Evolutionary conservation across 2,113 vertebrate genomes (phyloP).

Genomic region (Pithys albifrons): DNA sequence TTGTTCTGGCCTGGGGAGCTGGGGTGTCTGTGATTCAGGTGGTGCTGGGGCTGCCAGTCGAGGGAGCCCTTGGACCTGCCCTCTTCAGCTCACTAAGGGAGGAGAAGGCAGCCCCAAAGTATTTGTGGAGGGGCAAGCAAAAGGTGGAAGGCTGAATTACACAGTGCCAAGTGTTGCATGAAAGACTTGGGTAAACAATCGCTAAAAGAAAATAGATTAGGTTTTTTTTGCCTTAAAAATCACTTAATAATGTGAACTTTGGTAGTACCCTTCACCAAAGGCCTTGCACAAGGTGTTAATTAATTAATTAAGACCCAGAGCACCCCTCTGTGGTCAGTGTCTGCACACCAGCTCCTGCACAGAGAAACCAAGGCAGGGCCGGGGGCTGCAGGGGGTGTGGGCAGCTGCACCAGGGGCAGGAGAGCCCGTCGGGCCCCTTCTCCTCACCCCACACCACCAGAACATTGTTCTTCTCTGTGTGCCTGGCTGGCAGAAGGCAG

Average conservation of each 20-base stretch:
- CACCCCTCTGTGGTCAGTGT: slow-evolving; percentile 51
- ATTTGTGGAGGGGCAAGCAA: not conserved
- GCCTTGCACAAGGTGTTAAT: slow-evolving; percentile 1
- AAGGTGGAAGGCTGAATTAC: not conserved
- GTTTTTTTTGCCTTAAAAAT: not conserved
- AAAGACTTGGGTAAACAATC: not conserved
- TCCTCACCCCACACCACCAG: not conserved
- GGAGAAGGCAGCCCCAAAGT: not conserved
- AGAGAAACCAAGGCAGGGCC: not conserved
- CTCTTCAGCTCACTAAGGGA: not conserved
- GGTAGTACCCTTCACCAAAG: not conserved
- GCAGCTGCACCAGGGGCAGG: not conserved
- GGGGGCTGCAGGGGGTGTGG: accelerated
- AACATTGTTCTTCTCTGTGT: accelerated
- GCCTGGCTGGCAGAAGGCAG: not conserved
- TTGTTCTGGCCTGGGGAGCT: not conserved
- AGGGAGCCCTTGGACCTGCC: not conserved
- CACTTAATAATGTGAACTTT: not conserved
- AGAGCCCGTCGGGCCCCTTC: not conserved
- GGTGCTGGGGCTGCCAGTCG: not conserved
- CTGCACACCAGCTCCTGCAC: not conserved
- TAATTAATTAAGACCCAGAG: slow-evolving; percentile 64
- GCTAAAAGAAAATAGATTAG: not conserved
- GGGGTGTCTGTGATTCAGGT: accelerated
- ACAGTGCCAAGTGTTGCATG: accelerated